Conservation (phyloP, 2,797 vertebrate genomes). For the Melanotaenia nigrans region DNA sequence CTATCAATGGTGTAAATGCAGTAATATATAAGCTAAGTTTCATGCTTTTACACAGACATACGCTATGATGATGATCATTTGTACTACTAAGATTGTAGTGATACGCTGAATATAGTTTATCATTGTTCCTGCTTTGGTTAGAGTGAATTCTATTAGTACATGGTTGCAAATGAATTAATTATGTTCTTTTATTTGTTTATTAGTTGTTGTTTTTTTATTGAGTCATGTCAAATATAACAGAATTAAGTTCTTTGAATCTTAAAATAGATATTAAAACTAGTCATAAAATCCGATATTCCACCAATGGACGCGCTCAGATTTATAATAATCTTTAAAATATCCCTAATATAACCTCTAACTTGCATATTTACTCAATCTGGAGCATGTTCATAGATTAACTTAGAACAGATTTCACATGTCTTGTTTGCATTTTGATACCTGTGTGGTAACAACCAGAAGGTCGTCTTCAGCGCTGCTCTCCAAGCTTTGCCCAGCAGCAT, state of each 20-base stretch:
- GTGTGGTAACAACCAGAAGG: conserved; percentile 88
- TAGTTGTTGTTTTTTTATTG: no score
- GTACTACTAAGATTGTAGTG: no score
- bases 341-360: background rate
- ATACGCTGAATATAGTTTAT: no score
- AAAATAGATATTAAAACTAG: background rate
- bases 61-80: no score
- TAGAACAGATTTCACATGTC: background rate
- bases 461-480: conserved; percentile 81
- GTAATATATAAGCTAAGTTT: no score
- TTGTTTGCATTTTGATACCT: conserved; percentile 77
- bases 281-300: background rate
- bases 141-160: no score
- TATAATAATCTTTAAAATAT: background rate
- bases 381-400: background rate
- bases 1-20: no score
- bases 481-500: conserved; percentile 59
- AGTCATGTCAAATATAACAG: no score
- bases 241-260: background rate
- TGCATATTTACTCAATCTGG: background rate
- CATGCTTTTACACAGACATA: no score
- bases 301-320: background rate
- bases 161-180: no score
- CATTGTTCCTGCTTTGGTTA: no score
- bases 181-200: no score